A percentile compares a stretch with the other conserved stretches of the same genome.
These are phyloP conservation scores for Laupala kohalensis DNA, from an alignment of 1,140 invertebrate genomes.

Conservation along the genomic window DNA sequence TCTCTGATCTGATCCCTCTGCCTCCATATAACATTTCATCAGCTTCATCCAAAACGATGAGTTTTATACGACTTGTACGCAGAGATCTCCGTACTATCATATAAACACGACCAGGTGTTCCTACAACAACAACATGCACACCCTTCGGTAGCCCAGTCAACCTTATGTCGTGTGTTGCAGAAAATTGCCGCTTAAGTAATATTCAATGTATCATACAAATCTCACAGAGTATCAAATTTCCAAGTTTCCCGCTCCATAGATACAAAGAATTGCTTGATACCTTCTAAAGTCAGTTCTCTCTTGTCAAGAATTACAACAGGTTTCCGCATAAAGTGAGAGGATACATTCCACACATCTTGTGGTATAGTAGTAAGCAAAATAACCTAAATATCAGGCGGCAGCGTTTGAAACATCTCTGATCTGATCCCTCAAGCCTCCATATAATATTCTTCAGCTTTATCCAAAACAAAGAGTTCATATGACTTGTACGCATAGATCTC, in stretches of 20 bases:
- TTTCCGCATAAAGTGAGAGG: slow-evolving; percentile 91
- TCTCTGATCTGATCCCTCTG: slow-evolving; percentile 99
- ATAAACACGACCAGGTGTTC: slow-evolving; percentile 93
- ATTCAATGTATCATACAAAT: slow-evolving; percentile 94
- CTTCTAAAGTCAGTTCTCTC: slow-evolving; percentile 96
- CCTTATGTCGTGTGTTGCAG: slow-evolving; percentile 97
- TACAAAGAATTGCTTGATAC: slow-evolving; percentile 97
- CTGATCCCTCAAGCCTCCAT: slow-evolving; percentile 98
- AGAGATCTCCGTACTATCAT: slow-evolving; percentile 92
- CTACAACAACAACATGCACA: slow-evolving; percentile 96
- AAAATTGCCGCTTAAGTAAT: slow-evolving; percentile 99
- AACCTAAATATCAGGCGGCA: slow-evolving; percentile 84
- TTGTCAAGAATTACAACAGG: slow-evolving; percentile 94
- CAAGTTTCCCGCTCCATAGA: slow-evolving; percentile 93
- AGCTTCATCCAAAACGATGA: slow-evolving; percentile 98
- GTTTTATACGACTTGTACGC: slow-evolving; percentile 79
- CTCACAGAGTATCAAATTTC: slow-evolving; percentile 94
- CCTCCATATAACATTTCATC: slow-evolving; percentile 99
- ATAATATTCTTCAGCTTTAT: slow-evolving; percentile 99
- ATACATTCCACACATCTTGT: slow-evolving; percentile 91
- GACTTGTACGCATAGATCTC: slow-evolving; percentile 69
- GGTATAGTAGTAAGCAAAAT: slow-evolving; percentile 98
- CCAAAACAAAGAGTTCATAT: slow-evolving; percentile 97
- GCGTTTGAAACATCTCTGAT: slow-evolving; percentile 96
- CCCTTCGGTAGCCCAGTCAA: too few species aligned